Evolutionary conservation across 2,797 vertebrate species (phyloP), one percentile per base, ranked within the genome.

Genomic region (Sebastes variabilis): DNA sequence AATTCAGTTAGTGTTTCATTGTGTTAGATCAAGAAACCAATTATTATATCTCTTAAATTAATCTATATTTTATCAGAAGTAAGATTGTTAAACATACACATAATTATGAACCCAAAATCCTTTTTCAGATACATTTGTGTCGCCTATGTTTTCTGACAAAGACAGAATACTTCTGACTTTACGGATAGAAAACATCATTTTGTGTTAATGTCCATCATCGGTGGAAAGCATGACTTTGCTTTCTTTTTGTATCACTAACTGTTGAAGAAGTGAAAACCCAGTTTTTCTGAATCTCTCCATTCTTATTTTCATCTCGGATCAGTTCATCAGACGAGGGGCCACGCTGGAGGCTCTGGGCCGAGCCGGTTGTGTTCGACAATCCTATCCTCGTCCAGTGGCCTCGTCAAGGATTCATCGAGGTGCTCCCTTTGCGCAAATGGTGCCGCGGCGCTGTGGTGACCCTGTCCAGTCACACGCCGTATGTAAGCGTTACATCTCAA

Each of bases 31-130:
- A 88, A 90, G 71, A 88, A 91, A 86, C 76, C 72, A 82, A 85
- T 89, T 85, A 72, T 77, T 75, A 69, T 52, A 88, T 71, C 87
- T 88, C 87, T 92, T 92, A 89, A 86, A 90, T 90, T 90, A 92
- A 92, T 90, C 81, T 83, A 83, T 81, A 83, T 86, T 84, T 91
- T 60, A 81, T 87, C 81, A 87, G 85, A 86, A 78, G 60, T 56
- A 75, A 74, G 72, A 81, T 68, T 80, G 76, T 92, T 93, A 91
- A 90, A 90, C 80, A 84, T 74, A 88, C 77, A 89, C 76, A 89
- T 65, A 77, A 81, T 82, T 38, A 80, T 30, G 65, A 87, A 87
- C 75, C 77, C 71, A 29, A 30, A 55, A 49, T 72, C 70, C 1
- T 24, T 75, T 77, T 79, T 68, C 79, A 55, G 75, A 80, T 89